A percentile compares a stretch with the other conserved stretches of the same genome.
These are phyloP conservation scores for Abrostola tripartita DNA, from an alignment of 2,888 invertebrate species.

Conservation along the genomic window DNA sequence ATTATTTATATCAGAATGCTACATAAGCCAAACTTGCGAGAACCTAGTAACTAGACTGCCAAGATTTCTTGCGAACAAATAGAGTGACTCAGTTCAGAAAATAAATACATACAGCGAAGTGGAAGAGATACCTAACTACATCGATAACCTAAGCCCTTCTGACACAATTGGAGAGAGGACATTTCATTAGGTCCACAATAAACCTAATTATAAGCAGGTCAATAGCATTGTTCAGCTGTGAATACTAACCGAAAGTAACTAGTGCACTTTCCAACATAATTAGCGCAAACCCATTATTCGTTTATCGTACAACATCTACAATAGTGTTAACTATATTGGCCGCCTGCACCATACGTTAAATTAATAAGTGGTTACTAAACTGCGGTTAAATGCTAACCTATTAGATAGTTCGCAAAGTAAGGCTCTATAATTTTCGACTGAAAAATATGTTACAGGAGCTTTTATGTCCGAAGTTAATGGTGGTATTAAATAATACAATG, in stretches of 20 bases:
- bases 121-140: slow-evolving; percentile 33
- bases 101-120: slow-evolving; percentile 22
- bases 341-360: slow-evolving; percentile 53
- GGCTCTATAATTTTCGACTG: not conserved
- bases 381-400: slow-evolving; percentile 18
- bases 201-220: slow-evolving; percentile 58
- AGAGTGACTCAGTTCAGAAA: slow-evolving; percentile 29
- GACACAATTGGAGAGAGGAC: slow-evolving; percentile 50
- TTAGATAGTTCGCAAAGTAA: slow-evolving; percentile 54
- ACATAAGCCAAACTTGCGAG: not conserved
- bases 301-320: slow-evolving; percentile 47
- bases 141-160: slow-evolving; percentile 52
- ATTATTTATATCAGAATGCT: too few relatives aligned
- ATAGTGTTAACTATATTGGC: slow-evolving; percentile 55
- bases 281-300: slow-evolving; percentile 44
- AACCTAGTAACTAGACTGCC: slow-evolving; percentile 4
- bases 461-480: too few relatives aligned
- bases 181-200: slow-evolving; percentile 51
- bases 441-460: too few relatives aligned
- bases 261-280: slow-evolving; percentile 42
- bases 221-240: slow-evolving; percentile 47
- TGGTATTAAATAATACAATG: too few relatives aligned
- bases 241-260: slow-evolving; percentile 22
- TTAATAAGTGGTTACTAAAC: slow-evolving; percentile 59
- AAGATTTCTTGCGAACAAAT: not conserved